Evolutionary conservation across 2,113 vertebrate genomes (phyloP).

Genomic region (Grantiella picta): DNA sequence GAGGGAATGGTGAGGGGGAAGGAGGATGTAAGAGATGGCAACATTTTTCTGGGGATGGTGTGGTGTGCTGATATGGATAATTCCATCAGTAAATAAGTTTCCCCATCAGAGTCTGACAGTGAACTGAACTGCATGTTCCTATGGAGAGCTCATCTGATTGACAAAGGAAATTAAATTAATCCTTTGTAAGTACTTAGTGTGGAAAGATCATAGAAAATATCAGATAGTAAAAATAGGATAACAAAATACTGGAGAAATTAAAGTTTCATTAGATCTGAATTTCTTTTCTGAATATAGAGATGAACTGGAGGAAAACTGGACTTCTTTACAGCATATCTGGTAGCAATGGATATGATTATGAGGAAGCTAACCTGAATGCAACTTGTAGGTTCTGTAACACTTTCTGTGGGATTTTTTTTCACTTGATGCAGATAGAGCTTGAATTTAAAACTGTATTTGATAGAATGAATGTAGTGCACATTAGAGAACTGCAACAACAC

Average conservation of each 20-base stretch:
- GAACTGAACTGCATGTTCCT: background rate
- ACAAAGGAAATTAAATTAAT: accelerated
- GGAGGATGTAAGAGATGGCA: background rate
- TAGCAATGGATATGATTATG: background rate
- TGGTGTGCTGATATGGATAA: background rate
- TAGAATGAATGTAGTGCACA: background rate
- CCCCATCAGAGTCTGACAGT: background rate
- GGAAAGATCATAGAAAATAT: background rate
- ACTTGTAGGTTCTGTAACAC: background rate
- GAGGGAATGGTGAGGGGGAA: background rate
- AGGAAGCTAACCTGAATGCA: background rate
- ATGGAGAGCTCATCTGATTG: background rate
- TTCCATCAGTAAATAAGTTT: background rate
- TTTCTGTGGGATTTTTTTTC: background rate
- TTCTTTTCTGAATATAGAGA: background rate
- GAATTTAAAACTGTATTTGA: background rate
- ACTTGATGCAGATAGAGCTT: background rate
- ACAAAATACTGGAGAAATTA: background rate
- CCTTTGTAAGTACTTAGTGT: background rate
- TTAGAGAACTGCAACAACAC: background rate
- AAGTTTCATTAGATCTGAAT: background rate
- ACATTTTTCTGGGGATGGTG: background rate
- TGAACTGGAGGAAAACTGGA: background rate
- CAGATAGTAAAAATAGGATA: background rate
- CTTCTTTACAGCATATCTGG: background rate